Percentiles rank a stretch among this genome's conserved stretches.
phyloP scores from a whole-genome alignment of 2,888 invertebrate species.

The Panzeria rudis region DNA sequence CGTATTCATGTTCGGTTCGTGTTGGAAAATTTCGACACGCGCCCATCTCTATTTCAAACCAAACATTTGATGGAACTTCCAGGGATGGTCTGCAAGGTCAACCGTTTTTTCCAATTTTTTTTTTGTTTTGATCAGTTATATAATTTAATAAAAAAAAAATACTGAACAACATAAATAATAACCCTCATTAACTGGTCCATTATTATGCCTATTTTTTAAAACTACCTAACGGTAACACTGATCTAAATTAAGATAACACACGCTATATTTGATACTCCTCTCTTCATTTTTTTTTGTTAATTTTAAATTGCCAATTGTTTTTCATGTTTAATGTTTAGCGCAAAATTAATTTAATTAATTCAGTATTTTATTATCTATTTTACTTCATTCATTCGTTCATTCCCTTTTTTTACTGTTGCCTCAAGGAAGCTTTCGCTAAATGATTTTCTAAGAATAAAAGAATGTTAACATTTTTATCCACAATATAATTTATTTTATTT shows the following conservation, averaged over 20 bases:
- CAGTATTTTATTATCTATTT: conserved; percentile 3
- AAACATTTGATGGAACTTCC: too few species aligned
- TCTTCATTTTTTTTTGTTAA: background rate
- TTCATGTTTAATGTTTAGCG: conserved; percentile 30
- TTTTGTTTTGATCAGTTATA: too few species aligned
- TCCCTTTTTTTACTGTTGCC: background rate
- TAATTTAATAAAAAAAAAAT: too few species aligned
- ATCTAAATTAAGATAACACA: background rate
- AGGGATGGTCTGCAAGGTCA: too few species aligned
- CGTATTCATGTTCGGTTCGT: too few species aligned
- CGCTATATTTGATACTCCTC: background rate
- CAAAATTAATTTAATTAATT: conserved; percentile 52
- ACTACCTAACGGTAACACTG: background rate
- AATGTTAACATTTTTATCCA: conserved; percentile 17
- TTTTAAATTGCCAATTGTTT: conserved; percentile 23
- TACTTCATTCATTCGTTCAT: conserved; percentile 2
- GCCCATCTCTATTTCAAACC: too few species aligned
- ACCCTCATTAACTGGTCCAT: background rate
- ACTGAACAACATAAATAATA: too few species aligned
- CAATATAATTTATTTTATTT: conserved; percentile 32
- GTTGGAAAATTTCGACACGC: too few species aligned
- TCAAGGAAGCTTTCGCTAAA: conserved; percentile 26
- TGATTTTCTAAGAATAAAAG: conserved; percentile 33
- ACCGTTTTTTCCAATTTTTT: too few species aligned
- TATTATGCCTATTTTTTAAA: background rate